Conservation (phyloP, 2,797 vertebrate species). For the Discoglossus pictus region DNA sequence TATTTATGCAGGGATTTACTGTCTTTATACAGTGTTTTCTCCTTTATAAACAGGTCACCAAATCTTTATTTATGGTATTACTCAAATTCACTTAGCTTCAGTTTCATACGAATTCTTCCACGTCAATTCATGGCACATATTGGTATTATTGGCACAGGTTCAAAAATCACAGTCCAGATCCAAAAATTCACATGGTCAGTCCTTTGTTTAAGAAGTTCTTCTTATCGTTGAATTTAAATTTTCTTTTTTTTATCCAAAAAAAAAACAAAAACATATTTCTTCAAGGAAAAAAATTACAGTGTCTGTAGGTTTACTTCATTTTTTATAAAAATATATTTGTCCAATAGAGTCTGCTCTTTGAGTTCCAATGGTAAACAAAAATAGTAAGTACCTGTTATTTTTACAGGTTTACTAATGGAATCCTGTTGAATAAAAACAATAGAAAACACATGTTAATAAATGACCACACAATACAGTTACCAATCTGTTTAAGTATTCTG, state of each 20-base stretch:
- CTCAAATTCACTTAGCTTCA: slow-evolving; percentile 51
- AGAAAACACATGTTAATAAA: not conserved
- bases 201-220: slow-evolving; percentile 26
- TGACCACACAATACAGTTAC: not conserved
- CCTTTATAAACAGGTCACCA: slow-evolving; percentile 36
- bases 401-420: slow-evolving; percentile 87
- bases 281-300: slow-evolving; percentile 60
- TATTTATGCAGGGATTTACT: slow-evolving; percentile 56
- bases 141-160: slow-evolving; percentile 99
- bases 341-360: slow-evolving; percentile 79
- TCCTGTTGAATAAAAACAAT: slow-evolving; percentile 78
- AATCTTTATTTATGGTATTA: slow-evolving; percentile 47
- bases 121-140: slow-evolving; percentile 95
- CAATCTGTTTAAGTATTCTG: too few species aligned
- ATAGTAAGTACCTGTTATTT: slow-evolving; percentile 76
- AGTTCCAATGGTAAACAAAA: slow-evolving; percentile 81
- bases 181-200: slow-evolving; percentile 50
- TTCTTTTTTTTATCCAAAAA: slow-evolving; percentile 57
- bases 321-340: slow-evolving; percentile 99
- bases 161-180: slow-evolving; percentile 79
- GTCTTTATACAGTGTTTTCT: slow-evolving; percentile 58
- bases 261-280: slow-evolving; percentile 48
- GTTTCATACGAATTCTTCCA: slow-evolving; percentile 62
- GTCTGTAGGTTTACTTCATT: slow-evolving; percentile 75
- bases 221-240: slow-evolving; percentile 22